Evolutionary conservation across 2,113 vertebrate genomes (phyloP).

Genomic region (Poeciliopsis retropinna): DNA sequence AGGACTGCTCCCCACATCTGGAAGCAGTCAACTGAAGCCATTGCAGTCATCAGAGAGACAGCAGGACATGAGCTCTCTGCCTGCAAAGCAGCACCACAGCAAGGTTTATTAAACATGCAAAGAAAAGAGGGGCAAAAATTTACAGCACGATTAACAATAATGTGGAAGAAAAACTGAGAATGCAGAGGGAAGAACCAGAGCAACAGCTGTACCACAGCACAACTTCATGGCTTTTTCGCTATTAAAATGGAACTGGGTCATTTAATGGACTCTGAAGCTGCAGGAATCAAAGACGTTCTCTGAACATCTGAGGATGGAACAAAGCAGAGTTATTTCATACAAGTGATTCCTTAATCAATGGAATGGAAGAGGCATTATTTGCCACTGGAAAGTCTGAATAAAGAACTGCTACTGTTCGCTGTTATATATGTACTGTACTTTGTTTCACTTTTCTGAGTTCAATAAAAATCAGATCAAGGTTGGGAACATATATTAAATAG

Average conservation of each 20-base stretch:
- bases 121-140: background rate
- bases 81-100: slow-evolving; percentile 37
- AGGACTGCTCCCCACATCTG: slow-evolving; percentile 64
- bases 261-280: slow-evolving; percentile 12
- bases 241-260: slow-evolving; percentile 18
- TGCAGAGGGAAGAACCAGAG: slow-evolving; percentile 11
- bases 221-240: slow-evolving; percentile 17
- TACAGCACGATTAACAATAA: slow-evolving; percentile 26
- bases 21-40: slow-evolving; percentile 58
- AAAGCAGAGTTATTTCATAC: background rate
- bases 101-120: slow-evolving; percentile 33
- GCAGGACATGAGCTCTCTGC: slow-evolving; percentile 35
- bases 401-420: background rate
- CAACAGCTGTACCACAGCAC: slow-evolving; percentile 15
- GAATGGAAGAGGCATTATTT: background rate
- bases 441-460: background rate
- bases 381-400: background rate
- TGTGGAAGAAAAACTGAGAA: slow-evolving; percentile 41
- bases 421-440: background rate
- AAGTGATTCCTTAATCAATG: background rate
- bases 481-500: background rate
- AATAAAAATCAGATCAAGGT: background rate
- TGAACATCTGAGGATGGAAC: background rate
- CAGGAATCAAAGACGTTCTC: background rate
- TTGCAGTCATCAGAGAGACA: slow-evolving; percentile 47